A percentile compares a stretch with the other conserved stretches of the same genome.
These are phyloP conservation scores for Acrocephalus scirpaceus DNA, from an alignment of 2,797 vertebrate genomes.

Conservation along the genomic window DNA sequence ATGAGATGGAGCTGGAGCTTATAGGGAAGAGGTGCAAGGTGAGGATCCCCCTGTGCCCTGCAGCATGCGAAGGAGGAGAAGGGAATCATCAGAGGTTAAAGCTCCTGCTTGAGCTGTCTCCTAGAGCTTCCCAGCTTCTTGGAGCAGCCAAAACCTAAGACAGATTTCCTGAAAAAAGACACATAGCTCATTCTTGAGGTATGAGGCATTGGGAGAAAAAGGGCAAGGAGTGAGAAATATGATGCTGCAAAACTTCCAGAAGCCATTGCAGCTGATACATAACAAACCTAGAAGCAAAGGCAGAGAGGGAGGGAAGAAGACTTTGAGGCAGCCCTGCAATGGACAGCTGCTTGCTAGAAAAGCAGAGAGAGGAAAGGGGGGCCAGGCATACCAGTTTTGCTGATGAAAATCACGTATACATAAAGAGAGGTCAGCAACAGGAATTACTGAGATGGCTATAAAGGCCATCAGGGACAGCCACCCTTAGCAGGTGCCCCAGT, in stretches of 20 bases:
- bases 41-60: rapidly evolving
- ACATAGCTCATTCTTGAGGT: not conserved
- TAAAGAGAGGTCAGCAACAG: not conserved
- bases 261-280: not conserved
- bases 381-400: not conserved
- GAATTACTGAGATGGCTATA: not conserved
- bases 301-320: not conserved
- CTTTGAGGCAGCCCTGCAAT: not conserved
- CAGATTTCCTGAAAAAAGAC: not conserved
- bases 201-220: not conserved
- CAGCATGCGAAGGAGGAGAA: not conserved
- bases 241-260: not conserved
- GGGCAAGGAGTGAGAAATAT: not conserved
- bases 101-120: not conserved
- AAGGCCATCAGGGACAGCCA: not conserved
- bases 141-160: not conserved
- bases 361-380: not conserved
- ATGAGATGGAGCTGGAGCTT: not conserved
- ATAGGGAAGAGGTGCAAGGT: not conserved
- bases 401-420: rapidly evolving
- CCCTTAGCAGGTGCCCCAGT: not conserved
- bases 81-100: not conserved
- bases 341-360: not conserved
- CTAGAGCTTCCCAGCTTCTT: not conserved
- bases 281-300: not conserved